Percentiles rank a stretch among this genome's conserved stretches.
Conservation (phyloP, 2,888 invertebrate species). For the Noctua pronuba region DNA sequence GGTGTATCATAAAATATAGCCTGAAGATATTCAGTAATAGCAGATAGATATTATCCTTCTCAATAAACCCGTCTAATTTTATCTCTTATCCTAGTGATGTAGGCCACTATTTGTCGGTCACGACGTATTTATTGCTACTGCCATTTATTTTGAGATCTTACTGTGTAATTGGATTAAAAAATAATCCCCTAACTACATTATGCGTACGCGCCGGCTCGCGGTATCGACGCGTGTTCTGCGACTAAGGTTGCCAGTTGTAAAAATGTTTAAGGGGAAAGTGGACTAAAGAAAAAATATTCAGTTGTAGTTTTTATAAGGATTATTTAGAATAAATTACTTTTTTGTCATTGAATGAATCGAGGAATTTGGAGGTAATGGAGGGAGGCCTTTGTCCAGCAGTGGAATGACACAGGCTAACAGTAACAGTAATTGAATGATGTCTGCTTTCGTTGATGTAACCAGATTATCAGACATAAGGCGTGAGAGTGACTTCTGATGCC, state of each 20-base stretch:
- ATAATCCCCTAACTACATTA: constrained; percentile 57
- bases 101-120: constrained; percentile 67
- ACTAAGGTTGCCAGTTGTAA: constrained; percentile 38
- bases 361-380: no score
- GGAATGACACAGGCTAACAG: no score
- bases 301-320: background rate
- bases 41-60: constrained; percentile 46
- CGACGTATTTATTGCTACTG: constrained; percentile 71
- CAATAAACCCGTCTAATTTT: constrained; percentile 68
- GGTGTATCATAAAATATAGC: constrained; percentile 29
- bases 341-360: background rate
- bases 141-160: constrained; percentile 72
- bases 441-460: background rate
- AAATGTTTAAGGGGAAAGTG: background rate
- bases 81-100: constrained; percentile 67
- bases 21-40: constrained; percentile 25
- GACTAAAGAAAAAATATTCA: background rate
- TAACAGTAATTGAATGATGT: background rate
- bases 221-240: constrained; percentile 23
- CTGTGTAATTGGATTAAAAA: constrained; percentile 71
- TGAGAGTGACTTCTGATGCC: background rate
- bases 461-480: background rate
- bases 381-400: no score
- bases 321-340: background rate
- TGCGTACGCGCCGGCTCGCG: constrained; percentile 41